phyloP scores from a whole-genome alignment of 2,888 invertebrate genomes.

The Synanthedon myopaeformis region DNA sequence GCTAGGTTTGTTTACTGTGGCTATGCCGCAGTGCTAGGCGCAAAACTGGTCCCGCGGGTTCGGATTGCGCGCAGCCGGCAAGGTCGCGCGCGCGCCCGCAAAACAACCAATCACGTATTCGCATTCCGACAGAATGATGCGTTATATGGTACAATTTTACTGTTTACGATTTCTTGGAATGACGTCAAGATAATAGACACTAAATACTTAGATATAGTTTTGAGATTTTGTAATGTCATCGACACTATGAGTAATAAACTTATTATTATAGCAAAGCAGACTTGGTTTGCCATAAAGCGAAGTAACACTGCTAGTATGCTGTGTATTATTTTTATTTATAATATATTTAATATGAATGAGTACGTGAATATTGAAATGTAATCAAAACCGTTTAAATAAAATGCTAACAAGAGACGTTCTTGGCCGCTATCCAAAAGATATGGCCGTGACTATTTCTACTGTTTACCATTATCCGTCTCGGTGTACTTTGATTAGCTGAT shows the following conservation, averaged over 20 bases:
- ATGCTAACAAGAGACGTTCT: background rate
- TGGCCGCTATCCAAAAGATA: background rate
- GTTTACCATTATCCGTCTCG: too few relatives aligned
- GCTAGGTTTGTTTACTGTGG: constrained; percentile 50
- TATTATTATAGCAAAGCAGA: too few relatives aligned
- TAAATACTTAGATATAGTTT: too few relatives aligned
- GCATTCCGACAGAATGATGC: constrained; percentile 41
- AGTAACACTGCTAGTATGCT: too few relatives aligned
- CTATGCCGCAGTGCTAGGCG: constrained; percentile 12
- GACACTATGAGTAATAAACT: too few relatives aligned
- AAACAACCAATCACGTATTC: constrained; percentile 37
- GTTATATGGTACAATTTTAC: constrained; percentile 21
- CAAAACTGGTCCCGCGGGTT: constrained; percentile 54
- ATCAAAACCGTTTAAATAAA: background rate
- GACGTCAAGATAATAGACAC: too few relatives aligned
- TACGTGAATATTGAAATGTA: background rate
- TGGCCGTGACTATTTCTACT: too few relatives aligned
- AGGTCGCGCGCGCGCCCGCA: constrained; percentile 55
- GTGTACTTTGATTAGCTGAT: too few relatives aligned
- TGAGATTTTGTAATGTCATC: too few relatives aligned
- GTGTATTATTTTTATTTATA: too few relatives aligned
- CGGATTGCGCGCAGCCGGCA: constrained; percentile 44
- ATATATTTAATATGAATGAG: too few relatives aligned
- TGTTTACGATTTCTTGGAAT: background rate
- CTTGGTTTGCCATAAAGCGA: too few relatives aligned